Evolutionary conservation across 1,140 invertebrate species (phyloP), one percentile per base, ranked within the genome.

Genomic region (Nephotettix cincticeps): DNA sequence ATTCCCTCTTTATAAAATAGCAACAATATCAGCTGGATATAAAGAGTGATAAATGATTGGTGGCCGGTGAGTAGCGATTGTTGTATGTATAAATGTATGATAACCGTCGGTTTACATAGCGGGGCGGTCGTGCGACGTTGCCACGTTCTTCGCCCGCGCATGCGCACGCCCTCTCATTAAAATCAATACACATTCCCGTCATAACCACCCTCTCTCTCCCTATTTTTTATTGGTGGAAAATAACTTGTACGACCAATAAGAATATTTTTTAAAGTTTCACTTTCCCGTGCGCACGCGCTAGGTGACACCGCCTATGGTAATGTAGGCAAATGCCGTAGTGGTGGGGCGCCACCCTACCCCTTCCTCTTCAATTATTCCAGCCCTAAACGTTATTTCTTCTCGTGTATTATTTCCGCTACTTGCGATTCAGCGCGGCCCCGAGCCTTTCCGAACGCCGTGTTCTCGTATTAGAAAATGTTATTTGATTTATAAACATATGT

Each of bases 201-300:
- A 61, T 61, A 61, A 21, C 56, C 21, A 25, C 9, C 36, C 66
- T 21, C 45, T 21, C 54, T 58, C 28, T 21, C 68, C 47, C 51
- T 63, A 70, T 70, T 70, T 70, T 70, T 70, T 68, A 70, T 70
- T 70, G 68, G 68, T 63, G 54, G 68, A 70, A 63, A 56, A 70
- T 70, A 63, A 63, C 29, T 63, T 56, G 30, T 63, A 70, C 68
- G 68, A 63, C 68, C 68, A 70, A 70, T 70, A 70, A 70, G 68
- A 70, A 63, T 70, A 70, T 70, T 70, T 70, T 70, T 70, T 70
- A 70, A 70, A 70, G 68, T 70, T 70, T 70, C 54, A 70, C 68
- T 70, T 70, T 36, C 51, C 56, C 25, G 29, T 21, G 30, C 32
- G 54, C 54, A 40, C 14, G 17, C 29, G 36, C 54, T 14, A 25